Conservation (phyloP, 1,140 invertebrate genomes). For the Drosophila biarmipes region DNA sequence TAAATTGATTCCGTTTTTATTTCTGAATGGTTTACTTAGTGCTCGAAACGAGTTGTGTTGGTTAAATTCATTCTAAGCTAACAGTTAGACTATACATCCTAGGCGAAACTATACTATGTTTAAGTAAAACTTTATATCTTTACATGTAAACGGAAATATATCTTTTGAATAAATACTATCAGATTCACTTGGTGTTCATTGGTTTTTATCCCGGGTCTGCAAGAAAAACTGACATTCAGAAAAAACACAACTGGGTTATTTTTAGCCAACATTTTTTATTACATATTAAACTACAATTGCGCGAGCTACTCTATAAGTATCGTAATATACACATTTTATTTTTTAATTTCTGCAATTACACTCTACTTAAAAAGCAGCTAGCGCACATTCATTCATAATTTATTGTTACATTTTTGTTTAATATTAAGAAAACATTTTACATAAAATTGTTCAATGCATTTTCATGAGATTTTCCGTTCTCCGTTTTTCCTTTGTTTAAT, state of each 20-base stretch:
- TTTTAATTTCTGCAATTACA: conserved; percentile 1
- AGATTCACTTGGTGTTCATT: not conserved
- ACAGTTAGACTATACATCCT: conserved; percentile 60
- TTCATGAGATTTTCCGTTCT: conserved; percentile 66
- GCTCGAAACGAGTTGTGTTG: conserved; percentile 73
- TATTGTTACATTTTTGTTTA: conserved; percentile 43
- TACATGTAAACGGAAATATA: conserved; percentile 42
- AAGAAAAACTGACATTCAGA: not conserved
- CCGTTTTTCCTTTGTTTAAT: conserved; percentile 36
- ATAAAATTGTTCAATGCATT: conserved; percentile 78
- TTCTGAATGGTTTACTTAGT: conserved; percentile 65
- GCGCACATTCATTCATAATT: conserved; percentile 39
- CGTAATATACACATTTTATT: not conserved
- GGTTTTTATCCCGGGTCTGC: not conserved
- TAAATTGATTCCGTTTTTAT: conserved; percentile 34
- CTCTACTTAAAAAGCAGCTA: conserved; percentile 2
- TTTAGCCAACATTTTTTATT: conserved; percentile 80
- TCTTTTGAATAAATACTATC: conserved; percentile 40
- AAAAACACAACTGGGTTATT: conserved; percentile 24
- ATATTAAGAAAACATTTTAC: conserved; percentile 61
- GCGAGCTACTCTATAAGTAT: conserved; percentile 12
- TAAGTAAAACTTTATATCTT: conserved; percentile 58
- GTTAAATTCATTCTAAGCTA: conserved; percentile 73
- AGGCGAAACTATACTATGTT: conserved; percentile 51
- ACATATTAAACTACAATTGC: conserved; percentile 51